These are phyloP conservation scores for Drosophila pruinosa DNA, from an alignment of 1,140 invertebrate species.

Conservation along the genomic window DNA sequence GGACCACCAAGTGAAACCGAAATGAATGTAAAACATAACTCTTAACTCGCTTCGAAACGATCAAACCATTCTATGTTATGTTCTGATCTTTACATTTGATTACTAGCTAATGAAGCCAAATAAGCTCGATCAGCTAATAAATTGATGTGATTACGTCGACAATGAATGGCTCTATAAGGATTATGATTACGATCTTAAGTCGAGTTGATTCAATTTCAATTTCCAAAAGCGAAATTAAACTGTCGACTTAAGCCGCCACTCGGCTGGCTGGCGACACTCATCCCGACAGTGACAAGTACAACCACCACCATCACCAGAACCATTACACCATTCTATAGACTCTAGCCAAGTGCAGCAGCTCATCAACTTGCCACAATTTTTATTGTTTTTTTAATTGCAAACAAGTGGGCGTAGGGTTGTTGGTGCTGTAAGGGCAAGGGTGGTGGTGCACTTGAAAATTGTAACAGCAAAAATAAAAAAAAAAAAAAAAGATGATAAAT, in stretches of 20 bases:
- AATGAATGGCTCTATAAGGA: slow-evolving; percentile 26
- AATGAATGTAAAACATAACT: slow-evolving; percentile 32
- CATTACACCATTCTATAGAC: background rate
- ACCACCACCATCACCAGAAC: background rate
- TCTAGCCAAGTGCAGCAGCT: background rate
- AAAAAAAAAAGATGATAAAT: slow-evolving; percentile 63
- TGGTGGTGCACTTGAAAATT: slow-evolving; percentile 66
- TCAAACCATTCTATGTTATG: slow-evolving; percentile 25
- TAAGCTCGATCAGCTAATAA: slow-evolving; percentile 66
- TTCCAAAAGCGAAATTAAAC: slow-evolving; percentile 70
- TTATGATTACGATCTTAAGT: slow-evolving; percentile 59
- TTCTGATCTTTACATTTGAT: slow-evolving; percentile 53
- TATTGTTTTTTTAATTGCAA: slow-evolving; percentile 76
- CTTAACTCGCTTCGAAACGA: slow-evolving; percentile 39
- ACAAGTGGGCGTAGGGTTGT: slow-evolving; percentile 44
- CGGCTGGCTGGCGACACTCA: slow-evolving; percentile 58
- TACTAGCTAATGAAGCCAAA: slow-evolving; percentile 74
- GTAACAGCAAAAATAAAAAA: slow-evolving; percentile 56
- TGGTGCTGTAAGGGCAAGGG: background rate
- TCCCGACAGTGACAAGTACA: slow-evolving; percentile 76
- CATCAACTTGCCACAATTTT: slow-evolving; percentile 41
- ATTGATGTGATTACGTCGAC: slow-evolving; percentile 65
- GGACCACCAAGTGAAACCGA: slow-evolving; percentile 58
- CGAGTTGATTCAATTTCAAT: slow-evolving; percentile 55
- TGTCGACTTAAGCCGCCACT: slow-evolving; percentile 67